Percentiles rank a stretch among this genome's conserved stretches.
Conservation (phyloP, 2,113 vertebrate genomes). For the Leptobrachium leishanense region DNA sequence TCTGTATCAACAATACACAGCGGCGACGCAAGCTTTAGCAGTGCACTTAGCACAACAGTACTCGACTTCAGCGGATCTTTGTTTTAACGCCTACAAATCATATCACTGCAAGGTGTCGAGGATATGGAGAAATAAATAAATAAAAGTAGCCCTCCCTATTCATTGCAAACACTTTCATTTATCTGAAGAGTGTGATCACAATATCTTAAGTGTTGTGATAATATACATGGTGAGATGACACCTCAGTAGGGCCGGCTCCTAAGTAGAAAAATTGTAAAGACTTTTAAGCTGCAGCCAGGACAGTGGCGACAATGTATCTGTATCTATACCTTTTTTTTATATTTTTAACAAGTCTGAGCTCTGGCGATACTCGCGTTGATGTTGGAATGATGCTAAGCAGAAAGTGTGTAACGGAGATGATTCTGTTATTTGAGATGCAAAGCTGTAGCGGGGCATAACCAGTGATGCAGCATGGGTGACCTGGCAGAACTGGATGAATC, state of each 20-base stretch:
- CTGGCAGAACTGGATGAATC: background rate
- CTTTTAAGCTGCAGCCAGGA: constrained; percentile 67
- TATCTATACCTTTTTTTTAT: constrained; percentile 27
- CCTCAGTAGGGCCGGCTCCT: constrained; percentile 76
- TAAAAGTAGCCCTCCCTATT: constrained; percentile 52
- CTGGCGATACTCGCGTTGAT: background rate
- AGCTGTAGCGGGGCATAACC: background rate
- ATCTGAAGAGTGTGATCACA: constrained; percentile 81
- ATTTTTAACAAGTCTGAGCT: constrained; percentile 33
- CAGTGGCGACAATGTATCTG: constrained; percentile 62
- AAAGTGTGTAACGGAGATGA: constrained; percentile 43
- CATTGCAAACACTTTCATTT: constrained; percentile 64
- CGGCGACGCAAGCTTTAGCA: background rate
- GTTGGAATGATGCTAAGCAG: background rate
- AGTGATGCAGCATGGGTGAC: background rate
- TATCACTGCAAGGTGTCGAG: constrained; percentile 45
- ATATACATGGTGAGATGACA: constrained; percentile 84
- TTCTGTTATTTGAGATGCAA: constrained; percentile 20
- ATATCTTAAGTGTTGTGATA: constrained; percentile 81
- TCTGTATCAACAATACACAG: background rate
- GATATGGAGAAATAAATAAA: constrained; percentile 40
- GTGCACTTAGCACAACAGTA: constrained; percentile 12
- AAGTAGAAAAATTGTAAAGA: constrained; percentile 79
- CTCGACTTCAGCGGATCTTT: constrained; percentile 33
- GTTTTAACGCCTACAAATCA: constrained; percentile 47